Evolutionary conservation across 2,888 invertebrate genomes (phyloP), one percentile per base, ranked within the genome.

Genomic region (Sepiola atlantica): DNA sequence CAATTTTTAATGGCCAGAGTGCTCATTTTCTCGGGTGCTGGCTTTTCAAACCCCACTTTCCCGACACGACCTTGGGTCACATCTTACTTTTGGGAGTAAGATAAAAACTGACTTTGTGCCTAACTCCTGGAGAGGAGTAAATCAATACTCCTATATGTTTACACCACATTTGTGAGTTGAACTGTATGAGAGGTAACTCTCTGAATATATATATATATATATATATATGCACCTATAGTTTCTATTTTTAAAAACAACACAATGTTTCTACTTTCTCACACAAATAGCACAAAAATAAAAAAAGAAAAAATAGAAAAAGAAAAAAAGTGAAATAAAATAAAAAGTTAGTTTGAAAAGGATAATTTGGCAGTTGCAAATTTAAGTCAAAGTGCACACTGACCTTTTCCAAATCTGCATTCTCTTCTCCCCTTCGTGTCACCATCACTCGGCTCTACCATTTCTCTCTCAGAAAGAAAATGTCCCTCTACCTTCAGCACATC

Each of bases 261-360:
- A 77, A 77, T n/a, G 77, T 77, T 77, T 77, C n/a, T 32, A 77
- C 77, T 77, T 77, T 77, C 77, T 77, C 77, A 77, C 77, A 77
- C 77, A 77, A 77, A 77, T 32, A 18, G 14, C n/a, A 18, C 77
- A 32, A n/a, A 77, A 77, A 77, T 45, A 45, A 45, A 45, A 45
- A 45, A 45, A 45, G 8, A 57, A 57, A 57, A 77, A 77, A 21
- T 18, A n/a, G 77, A 45, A 45, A 45, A 45, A 45, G 4, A 8
- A 45, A 45, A 45, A 45, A 45, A 45, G 45, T 45, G 45, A 45
- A 45, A 45, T 45, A 45, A 45, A 57, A 57, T 20, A 77, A 77
- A 21, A n/a, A n/a, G 77, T 77, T n/a, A 16, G n/a, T n/a, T 1
- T 77, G n/a, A n/a, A 77, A 77, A 77, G 77, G 77, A 77, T 77